Evolutionary conservation across 2,113 vertebrate species (phyloP).

Genomic region (Microcebus murinus): DNA sequence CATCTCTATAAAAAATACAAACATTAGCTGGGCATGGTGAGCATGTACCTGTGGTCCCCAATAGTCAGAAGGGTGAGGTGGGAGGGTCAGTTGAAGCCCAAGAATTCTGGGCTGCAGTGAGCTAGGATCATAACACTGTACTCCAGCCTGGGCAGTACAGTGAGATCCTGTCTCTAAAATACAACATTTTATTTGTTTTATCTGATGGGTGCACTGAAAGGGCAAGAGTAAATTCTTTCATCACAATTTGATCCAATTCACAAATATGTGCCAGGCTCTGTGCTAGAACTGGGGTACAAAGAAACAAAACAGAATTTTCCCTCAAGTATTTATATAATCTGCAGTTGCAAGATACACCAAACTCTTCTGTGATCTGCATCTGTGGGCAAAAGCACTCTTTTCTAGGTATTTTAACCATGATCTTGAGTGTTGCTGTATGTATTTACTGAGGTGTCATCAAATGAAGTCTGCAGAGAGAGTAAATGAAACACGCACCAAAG

Average conservation of each 20-base stretch:
- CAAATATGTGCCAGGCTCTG: background rate
- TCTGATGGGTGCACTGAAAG: background rate
- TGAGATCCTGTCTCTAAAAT: too few relatives aligned
- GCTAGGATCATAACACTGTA: too few relatives aligned
- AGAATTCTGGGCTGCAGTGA: too few relatives aligned
- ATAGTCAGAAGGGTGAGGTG: too few relatives aligned
- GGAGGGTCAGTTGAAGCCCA: too few relatives aligned
- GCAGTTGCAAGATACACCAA: background rate
- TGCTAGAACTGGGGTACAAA: background rate
- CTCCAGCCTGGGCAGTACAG: too few relatives aligned
- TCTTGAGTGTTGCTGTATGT: background rate
- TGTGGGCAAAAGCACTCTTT: background rate
- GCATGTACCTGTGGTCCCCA: too few relatives aligned
- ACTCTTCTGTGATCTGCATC: background rate
- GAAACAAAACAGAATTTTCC: background rate
- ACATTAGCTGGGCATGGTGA: too few relatives aligned
- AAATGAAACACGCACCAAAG: slow-evolving; percentile 82
- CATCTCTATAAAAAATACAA: too few relatives aligned
- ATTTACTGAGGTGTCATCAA: background rate
- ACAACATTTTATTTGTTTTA: too few relatives aligned
- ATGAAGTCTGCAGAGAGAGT: background rate
- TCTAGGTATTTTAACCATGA: background rate
- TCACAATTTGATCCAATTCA: background rate
- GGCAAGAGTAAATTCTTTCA: background rate
- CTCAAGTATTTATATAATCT: background rate